Percentiles rank a stretch among this genome's conserved stretches.
Conservation (phyloP, 2,797 vertebrate genomes). For the Melanotaenia boesemani region DNA sequence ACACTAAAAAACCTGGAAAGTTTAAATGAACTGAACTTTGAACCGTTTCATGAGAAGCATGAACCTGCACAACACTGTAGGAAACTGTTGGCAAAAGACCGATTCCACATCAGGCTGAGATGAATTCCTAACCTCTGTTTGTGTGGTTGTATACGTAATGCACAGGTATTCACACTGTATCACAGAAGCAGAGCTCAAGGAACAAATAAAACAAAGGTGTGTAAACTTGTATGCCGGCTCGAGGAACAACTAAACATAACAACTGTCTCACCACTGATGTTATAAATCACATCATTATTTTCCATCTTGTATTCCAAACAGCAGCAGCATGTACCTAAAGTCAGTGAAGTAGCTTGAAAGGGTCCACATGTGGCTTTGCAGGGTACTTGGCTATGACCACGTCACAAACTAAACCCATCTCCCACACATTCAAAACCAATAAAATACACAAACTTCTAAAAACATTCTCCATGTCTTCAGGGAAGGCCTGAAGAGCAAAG, state of each 20-base stretch:
- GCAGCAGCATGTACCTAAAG: slow-evolving; percentile 21
- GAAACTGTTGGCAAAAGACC: too few species aligned
- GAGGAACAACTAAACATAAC: background rate
- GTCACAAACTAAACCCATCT: background rate
- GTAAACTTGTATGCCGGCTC: background rate
- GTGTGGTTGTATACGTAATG: background rate
- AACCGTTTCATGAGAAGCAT: too few species aligned
- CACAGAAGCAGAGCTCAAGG: background rate
- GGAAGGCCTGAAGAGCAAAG: background rate
- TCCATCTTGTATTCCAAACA: background rate
- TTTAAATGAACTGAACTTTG: too few species aligned
- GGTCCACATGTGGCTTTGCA: slow-evolving; percentile 27
- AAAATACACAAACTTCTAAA: background rate
- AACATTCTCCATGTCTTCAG: background rate
- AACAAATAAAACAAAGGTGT: too few species aligned
- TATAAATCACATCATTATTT: too few species aligned
- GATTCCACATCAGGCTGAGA: too few species aligned
- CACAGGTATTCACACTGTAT: background rate
- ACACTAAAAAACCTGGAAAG: too few species aligned
- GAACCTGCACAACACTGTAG: too few species aligned
- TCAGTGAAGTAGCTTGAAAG: slow-evolving; percentile 33
- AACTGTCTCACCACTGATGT: too few species aligned
- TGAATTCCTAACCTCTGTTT: too few species aligned
- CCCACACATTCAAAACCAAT: background rate
- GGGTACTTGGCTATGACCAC: background rate